Base-by-base conservation (phyloP, 2,888 invertebrate species). In the Mellilla xanthometata region DNA sequence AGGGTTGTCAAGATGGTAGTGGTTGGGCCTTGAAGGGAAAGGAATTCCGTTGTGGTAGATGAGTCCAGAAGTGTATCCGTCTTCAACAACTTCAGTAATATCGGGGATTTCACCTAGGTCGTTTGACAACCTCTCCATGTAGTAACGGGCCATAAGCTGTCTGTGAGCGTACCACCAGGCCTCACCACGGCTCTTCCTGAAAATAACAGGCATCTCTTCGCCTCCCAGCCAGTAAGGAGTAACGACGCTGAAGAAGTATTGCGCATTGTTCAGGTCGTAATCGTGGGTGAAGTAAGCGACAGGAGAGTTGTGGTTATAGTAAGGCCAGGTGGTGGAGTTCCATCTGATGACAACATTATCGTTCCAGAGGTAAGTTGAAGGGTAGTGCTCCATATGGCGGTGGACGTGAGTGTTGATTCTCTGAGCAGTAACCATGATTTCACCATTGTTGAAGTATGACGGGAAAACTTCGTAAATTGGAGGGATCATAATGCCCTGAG, bases 241-340 rank as follows among this genome's bases (percentile, higher is more conserved):
- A 41, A 91, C 85, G 58, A 93, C 71, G 56, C 92, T 90, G 55
- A 81, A 70, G 68, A 92, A 91, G 74, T 93, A 93, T 80, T 94
- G 93, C 66, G 91, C 92, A 9, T 91, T 65, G 72, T 94, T 95
- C 35, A 94, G 81, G 41, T 91, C 93, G 42, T 93, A 81, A 71
- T 96, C 95, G 65, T 95, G 93, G 12, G 93, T 93, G 82, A 92
- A 95, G 81, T 95, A 95, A 28, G 90, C 83, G 30, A 95, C 59
- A 9, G 88, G 76, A 39, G 91, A 87, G 52, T 94, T 93, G 2
- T 90, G 77, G 62, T 91, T 86, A 52, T 90, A 76, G 55, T 86
- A 81, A 43, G 91, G 89, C 84, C 90, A 89, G 7, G 90, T 89
- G 5, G 93, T 92, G 62, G 91, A 91, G 75, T 94, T 94, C 54